Evolutionary conservation across 2,113 vertebrate genomes (phyloP).

Genomic region (Aviceda subcristata): DNA sequence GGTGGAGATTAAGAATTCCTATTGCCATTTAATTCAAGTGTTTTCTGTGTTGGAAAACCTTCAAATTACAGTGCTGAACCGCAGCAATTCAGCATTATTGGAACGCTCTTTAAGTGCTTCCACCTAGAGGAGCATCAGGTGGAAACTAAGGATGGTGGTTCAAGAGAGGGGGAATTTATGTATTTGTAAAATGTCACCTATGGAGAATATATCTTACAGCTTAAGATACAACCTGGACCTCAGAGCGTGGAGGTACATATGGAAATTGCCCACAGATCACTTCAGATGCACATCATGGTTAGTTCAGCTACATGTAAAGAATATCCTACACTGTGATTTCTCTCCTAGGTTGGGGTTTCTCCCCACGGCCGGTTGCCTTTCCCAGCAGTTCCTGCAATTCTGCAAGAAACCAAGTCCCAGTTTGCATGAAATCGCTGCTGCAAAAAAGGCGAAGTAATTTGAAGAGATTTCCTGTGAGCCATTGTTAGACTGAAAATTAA

Average conservation of each 20-base stretch:
- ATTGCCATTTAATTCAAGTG: background rate
- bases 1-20: background rate
- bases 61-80: background rate
- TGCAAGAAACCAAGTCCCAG: background rate
- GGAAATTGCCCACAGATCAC: background rate
- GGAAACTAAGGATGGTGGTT: background rate
- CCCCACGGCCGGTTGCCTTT: background rate
- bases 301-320: background rate
- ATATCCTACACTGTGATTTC: background rate
- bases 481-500: background rate
- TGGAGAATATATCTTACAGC: background rate
- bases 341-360: background rate
- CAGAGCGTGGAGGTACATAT: rapidly evolving
- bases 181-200: background rate
- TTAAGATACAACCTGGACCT: background rate
- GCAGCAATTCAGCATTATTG: background rate
- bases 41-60: background rate
- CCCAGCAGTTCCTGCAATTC: background rate
- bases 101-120: background rate
- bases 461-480: background rate
- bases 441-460: background rate
- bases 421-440: background rate
- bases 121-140: background rate
- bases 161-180: background rate
- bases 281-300: background rate